Conservation (phyloP, 2,113 vertebrate genomes). For the Zosterops lateralis region DNA sequence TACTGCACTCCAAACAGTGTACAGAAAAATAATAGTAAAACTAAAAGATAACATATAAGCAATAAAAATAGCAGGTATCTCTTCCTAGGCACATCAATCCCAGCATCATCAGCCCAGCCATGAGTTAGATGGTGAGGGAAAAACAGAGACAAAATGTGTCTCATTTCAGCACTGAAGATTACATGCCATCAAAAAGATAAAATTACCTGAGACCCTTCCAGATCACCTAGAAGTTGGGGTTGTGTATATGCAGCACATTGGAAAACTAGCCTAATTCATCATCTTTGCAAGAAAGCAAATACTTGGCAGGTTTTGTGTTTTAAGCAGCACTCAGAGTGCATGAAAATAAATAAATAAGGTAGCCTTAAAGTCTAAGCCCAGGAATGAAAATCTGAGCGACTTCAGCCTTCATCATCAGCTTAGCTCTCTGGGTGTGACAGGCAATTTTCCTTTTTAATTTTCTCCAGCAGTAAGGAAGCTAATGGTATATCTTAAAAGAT, state of each 20-base stretch:
- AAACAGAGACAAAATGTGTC: conserved; percentile 50
- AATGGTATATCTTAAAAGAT: conserved; percentile 62
- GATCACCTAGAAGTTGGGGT: conserved; percentile 21
- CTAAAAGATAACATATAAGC: conserved; percentile 55
- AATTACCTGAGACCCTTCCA: conserved; percentile 46
- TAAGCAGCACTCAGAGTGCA: conserved; percentile 7
- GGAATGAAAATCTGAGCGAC: conserved; percentile 35
- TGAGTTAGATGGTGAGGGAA: conserved; percentile 10
- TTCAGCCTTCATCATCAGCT: conserved; percentile 60
- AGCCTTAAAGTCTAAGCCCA: conserved; percentile 37
- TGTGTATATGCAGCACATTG: conserved; percentile 37
- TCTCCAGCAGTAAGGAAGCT: conserved; percentile 53
- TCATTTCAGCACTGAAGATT: conserved; percentile 58
- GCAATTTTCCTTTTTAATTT: conserved; percentile 69
- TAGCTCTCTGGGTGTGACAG: conserved; percentile 62
- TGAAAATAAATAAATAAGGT: conserved; percentile 57
- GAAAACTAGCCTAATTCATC: conserved; percentile 46
- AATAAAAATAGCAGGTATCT: conserved; percentile 51
- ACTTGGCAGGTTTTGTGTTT: conserved; percentile 48
- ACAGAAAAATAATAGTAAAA: conserved; percentile 58
- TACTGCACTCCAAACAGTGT: conserved; percentile 15
- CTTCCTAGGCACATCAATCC: conserved; percentile 52
- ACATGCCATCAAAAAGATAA: conserved; percentile 54
- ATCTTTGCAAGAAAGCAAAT: conserved; percentile 26
- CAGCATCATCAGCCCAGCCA: conserved; percentile 25